Percentiles rank a stretch among this genome's conserved stretches.
These are phyloP conservation scores for Oscheius sp. DNA, from an alignment of 2,888 invertebrate species.

Conservation along the genomic window DNA sequence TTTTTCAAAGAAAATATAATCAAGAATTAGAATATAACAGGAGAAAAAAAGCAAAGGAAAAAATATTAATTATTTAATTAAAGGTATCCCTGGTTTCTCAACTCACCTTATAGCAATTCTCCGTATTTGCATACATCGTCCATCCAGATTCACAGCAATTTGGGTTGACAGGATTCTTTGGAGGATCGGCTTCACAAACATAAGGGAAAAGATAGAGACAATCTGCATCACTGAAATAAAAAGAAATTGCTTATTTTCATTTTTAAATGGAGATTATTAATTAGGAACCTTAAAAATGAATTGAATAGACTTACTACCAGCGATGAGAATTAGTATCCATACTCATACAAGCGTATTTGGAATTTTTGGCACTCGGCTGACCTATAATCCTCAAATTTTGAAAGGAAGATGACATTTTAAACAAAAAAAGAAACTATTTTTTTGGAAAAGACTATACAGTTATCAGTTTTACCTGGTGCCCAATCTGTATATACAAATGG, in stretches of 20 bases:
- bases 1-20: too few relatives aligned
- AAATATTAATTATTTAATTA: too few relatives aligned
- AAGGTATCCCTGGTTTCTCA: not conserved
- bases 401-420: too few relatives aligned
- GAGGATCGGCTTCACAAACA: slow-evolving; percentile 20
- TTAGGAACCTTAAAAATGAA: not conserved
- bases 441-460: too few relatives aligned
- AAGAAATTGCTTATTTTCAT: not conserved
- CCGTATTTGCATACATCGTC: not conserved
- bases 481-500: slow-evolving; percentile 1
- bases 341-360: slow-evolving; percentile 7
- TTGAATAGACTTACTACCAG: slow-evolving; percentile 15
- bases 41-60: not conserved
- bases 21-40: not conserved
- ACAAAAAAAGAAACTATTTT: too few relatives aligned
- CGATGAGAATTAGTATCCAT: slow-evolving; percentile 21
- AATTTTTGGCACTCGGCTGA: slow-evolving; percentile 11
- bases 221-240: slow-evolving; percentile 10
- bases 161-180: not conserved
- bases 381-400: not conserved
- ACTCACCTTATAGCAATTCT: slow-evolving; percentile 3
- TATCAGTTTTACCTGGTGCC: slow-evolving; percentile 5
- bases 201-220: slow-evolving; percentile 16
- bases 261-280: not conserved
- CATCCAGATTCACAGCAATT: slow-evolving; percentile 21